Percentiles rank a stretch among this genome's conserved stretches.
phyloP scores from a whole-genome alignment of 2,113 vertebrate species.

The Ptychochromis oligacanthus region DNA sequence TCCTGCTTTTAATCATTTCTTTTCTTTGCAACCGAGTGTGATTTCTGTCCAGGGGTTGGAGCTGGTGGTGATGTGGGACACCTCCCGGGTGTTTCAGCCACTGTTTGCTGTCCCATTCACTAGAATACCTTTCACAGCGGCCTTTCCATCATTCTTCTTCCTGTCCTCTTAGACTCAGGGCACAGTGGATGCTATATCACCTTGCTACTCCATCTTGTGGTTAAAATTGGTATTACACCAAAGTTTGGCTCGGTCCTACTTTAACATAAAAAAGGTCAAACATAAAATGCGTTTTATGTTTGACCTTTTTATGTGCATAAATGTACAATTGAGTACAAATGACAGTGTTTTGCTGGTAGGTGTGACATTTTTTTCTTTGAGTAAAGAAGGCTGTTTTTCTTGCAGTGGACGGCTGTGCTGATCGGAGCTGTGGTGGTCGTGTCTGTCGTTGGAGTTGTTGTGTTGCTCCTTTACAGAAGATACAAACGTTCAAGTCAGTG shows the following conservation, averaged over 20 bases:
- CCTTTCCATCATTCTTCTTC: no score
- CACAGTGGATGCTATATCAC: no score
- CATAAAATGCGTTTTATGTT: no score
- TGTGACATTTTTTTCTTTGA: background rate
- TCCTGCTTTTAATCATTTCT: no score
- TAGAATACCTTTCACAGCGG: no score
- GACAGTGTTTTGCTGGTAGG: background rate
- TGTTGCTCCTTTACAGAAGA: constrained; percentile 83
- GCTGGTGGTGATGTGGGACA: no score
- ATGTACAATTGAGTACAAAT: background rate
- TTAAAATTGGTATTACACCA: background rate
- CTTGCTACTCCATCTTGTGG: background rate
- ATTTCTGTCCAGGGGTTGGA: no score
- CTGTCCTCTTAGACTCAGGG: no score
- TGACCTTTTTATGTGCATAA: background rate
- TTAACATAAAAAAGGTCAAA: no score
- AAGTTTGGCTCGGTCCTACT: background rate
- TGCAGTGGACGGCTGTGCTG: constrained; percentile 84
- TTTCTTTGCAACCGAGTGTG: no score
- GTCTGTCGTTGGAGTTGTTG: constrained; percentile 72
- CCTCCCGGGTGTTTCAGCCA: no score
- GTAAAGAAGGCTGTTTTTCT: background rate
- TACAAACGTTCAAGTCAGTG: constrained; percentile 83
- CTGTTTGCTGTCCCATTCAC: no score
- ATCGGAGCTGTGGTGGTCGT: constrained; percentile 80